Evolutionary conservation across 1,140 invertebrate species (phyloP).

Genomic region (Solenopsis invicta): DNA sequence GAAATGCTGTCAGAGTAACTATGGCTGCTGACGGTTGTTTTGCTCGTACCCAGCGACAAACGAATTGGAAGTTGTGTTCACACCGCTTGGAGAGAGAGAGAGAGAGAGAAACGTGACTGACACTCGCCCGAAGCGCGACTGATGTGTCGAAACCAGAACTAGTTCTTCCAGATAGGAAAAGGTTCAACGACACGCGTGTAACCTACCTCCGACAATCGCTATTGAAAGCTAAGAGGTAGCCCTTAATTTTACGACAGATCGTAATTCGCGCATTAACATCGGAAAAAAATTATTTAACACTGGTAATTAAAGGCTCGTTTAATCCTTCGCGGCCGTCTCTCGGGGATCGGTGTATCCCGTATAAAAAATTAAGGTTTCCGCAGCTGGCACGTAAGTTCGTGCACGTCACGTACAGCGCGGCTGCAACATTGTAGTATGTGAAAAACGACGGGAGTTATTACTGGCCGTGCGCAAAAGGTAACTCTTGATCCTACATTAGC

Average conservation of each 20-base stretch:
- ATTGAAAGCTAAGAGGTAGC: neutral
- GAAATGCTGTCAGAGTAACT: slow-evolving; percentile 3
- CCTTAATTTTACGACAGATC: slow-evolving; percentile 5
- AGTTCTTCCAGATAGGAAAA: neutral
- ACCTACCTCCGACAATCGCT: neutral
- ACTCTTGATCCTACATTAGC: slow-evolving; percentile 52
- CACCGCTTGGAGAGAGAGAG: neutral
- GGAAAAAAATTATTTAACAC: neutral
- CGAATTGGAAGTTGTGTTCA: neutral
- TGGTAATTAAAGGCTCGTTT: slow-evolving; percentile 52
- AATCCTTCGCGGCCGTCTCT: neutral
- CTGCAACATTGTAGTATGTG: slow-evolving; percentile 31
- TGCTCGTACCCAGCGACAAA: neutral
- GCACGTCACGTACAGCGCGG: slow-evolving; percentile 12
- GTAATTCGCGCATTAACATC: slow-evolving; percentile 15
- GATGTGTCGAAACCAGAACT: slow-evolving; percentile 25
- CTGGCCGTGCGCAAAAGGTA: slow-evolving; percentile 21
- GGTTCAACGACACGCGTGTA: neutral
- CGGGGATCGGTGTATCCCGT: neutral
- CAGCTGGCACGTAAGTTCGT: slow-evolving; percentile 27
- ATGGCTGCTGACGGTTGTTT: slow-evolving; percentile 11
- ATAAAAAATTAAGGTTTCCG: slow-evolving; percentile 43
- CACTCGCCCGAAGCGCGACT: neutral
- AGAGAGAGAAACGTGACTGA: slow-evolving; percentile 21
- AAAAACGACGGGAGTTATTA: slow-evolving; percentile 50